Evolutionary conservation across 2,888 invertebrate genomes (phyloP).

Genomic region (Gisinianus flammeolus): DNA sequence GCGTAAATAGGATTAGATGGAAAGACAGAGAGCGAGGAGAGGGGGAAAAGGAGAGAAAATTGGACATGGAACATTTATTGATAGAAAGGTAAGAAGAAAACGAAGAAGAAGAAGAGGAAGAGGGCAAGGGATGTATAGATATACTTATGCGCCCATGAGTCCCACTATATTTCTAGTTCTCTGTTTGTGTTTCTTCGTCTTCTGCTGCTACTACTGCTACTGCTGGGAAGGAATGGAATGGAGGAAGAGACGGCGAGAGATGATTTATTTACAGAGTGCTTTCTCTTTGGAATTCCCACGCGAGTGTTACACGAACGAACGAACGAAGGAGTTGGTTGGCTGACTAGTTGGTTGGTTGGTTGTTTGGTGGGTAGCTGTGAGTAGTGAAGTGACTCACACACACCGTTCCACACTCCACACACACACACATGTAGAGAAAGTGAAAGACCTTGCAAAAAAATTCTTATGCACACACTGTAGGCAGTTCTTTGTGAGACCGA

Average conservation of each 20-base stretch:
- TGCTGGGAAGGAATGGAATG: not conserved
- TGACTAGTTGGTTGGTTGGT: not conserved
- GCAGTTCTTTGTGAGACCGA: slow-evolving; percentile 25
- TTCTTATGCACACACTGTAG: slow-evolving; percentile 29
- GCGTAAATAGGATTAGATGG: slow-evolving; percentile 13
- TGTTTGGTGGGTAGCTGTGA: not conserved
- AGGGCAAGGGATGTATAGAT: not conserved
- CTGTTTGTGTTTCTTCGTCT: too few species aligned
- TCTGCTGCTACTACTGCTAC: too few species aligned
- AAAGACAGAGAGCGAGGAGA: not conserved
- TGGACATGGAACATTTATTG: slow-evolving; percentile 36
- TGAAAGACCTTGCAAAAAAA: not conserved
- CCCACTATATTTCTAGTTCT: too few species aligned
- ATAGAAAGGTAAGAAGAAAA: slow-evolving; percentile 5
- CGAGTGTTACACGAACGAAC: slow-evolving; percentile 23
- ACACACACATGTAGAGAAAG: not conserved
- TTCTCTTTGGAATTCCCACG: slow-evolving; percentile 39
- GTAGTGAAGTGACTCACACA: too few species aligned
- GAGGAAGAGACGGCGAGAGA: not conserved
- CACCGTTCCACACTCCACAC: not conserved
- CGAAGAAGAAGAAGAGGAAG: slow-evolving; percentile 7
- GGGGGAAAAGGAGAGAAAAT: slow-evolving; percentile 20
- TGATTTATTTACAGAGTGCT: slow-evolving; percentile 36
- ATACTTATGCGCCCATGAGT: not conserved
- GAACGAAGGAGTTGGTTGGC: slow-evolving; percentile 13